Evolutionary conservation across 2,797 vertebrate species (phyloP).

Genomic region (Sphenodon punctatus): DNA sequence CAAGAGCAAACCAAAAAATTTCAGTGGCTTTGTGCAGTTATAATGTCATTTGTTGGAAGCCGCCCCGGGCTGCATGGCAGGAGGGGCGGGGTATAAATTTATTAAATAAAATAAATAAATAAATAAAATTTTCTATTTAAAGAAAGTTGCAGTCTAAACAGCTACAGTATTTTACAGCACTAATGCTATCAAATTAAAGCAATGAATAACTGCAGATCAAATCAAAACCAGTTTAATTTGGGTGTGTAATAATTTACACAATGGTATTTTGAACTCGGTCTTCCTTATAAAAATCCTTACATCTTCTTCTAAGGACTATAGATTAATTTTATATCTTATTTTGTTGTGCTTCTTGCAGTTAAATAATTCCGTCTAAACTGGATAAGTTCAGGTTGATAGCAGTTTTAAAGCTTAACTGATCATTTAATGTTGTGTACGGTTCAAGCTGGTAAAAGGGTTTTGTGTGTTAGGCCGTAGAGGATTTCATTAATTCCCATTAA

Average conservation of each 20-base stretch:
- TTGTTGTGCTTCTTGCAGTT: background rate
- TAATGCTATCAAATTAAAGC: constrained; percentile 1
- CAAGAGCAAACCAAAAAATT: constrained; percentile 49
- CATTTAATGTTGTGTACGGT: background rate
- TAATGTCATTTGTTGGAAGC: too few relatives aligned
- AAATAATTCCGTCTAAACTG: constrained; percentile 3
- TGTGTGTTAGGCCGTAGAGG: background rate
- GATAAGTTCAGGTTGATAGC: background rate
- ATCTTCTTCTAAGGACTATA: background rate
- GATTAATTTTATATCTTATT: background rate
- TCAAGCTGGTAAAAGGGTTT: background rate
- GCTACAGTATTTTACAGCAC: background rate
- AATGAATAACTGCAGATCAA: background rate
- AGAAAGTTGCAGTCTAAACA: constrained; percentile 33
- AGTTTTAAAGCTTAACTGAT: background rate
- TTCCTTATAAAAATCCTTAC: background rate
- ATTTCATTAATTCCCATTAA: background rate
- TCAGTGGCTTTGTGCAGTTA: constrained; percentile 50
- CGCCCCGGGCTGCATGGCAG: too few relatives aligned
- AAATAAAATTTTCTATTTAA: constrained; percentile 18
- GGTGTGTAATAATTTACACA: background rate
- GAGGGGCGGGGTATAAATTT: too few relatives aligned
- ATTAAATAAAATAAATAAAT: too few relatives aligned
- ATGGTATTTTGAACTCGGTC: background rate
- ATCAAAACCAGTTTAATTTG: constrained; percentile 1